A percentile compares a stretch with the other conserved stretches of the same genome.
These are phyloP conservation scores for Emberiza fucata DNA, from an alignment of 2,113 vertebrate genomes.

Conservation along the genomic window DNA sequence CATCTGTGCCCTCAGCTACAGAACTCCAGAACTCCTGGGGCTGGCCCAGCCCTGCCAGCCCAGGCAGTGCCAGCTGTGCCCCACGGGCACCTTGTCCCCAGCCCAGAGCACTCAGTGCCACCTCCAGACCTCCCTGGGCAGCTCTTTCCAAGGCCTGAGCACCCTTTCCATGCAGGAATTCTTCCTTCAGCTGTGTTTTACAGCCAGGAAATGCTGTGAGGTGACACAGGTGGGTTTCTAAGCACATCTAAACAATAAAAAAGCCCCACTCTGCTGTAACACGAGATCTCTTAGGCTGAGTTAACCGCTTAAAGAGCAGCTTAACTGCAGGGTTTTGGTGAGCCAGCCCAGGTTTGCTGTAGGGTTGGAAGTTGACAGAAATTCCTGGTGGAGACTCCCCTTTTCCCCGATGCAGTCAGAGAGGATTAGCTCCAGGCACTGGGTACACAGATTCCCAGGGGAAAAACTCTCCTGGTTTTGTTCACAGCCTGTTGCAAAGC, in stretches of 20 bases:
- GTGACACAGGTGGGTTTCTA: not conserved
- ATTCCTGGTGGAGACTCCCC: not conserved
- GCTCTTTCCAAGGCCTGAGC: rapidly evolving
- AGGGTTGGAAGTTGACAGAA: not conserved
- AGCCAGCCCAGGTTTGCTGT: not conserved
- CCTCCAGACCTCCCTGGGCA: not conserved
- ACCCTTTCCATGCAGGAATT: not conserved
- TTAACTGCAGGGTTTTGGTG: not conserved
- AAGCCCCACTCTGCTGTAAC: not conserved
- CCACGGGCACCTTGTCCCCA: not conserved
- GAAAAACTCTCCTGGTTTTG: not conserved
- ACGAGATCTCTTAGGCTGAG: not conserved
- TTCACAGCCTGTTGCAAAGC: not conserved
- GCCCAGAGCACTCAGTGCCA: not conserved
- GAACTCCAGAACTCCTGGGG: not conserved
- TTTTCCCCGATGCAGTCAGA: not conserved
- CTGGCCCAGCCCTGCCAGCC: not conserved
- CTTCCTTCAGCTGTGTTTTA: not conserved
- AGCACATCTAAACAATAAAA: not conserved
- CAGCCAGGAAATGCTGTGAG: not conserved
- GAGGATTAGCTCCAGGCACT: not conserved
- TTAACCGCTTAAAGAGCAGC: not conserved
- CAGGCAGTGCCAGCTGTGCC: rapidly evolving
- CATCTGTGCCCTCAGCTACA: not conserved
- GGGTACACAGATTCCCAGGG: not conserved